These are phyloP conservation scores for Myotis myotis DNA, from an alignment of 2,797 vertebrate genomes.

Conservation along the genomic window DNA sequence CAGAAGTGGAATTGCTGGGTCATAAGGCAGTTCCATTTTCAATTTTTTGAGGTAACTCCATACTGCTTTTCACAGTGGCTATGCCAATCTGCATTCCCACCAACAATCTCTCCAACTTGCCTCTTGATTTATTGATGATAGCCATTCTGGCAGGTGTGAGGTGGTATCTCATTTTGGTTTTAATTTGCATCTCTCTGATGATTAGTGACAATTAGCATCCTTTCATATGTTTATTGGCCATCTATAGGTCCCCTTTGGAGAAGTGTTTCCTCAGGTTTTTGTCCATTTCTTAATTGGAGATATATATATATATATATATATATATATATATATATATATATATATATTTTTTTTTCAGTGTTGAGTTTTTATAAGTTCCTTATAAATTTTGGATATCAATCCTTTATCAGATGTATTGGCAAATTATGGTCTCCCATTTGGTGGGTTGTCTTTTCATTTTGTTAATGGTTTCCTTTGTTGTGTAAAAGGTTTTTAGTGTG, in stretches of 20 bases:
- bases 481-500: background rate
- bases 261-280: background rate
- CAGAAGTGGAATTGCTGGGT: too few relatives aligned
- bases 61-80: background rate
- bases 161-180: background rate
- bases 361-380: background rate
- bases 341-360: too few relatives aligned
- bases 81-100: background rate
- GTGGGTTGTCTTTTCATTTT: background rate
- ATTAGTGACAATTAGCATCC: background rate
- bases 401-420: background rate
- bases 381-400: background rate
- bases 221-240: background rate
- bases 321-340: too few relatives aligned
- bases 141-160: background rate
- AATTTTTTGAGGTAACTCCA: background rate
- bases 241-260: background rate
- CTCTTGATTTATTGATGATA: background rate
- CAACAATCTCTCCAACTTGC: background rate
- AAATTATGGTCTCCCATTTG: background rate
- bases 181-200: background rate
- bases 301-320: too few relatives aligned
- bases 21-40: too few relatives aligned
- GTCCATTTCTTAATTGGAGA: background rate
- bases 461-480: background rate